These are phyloP conservation scores for human (Homo sapiens) DNA, from an alignment of 2,113 vertebrate species.

Conservation along the genomic window DNA sequence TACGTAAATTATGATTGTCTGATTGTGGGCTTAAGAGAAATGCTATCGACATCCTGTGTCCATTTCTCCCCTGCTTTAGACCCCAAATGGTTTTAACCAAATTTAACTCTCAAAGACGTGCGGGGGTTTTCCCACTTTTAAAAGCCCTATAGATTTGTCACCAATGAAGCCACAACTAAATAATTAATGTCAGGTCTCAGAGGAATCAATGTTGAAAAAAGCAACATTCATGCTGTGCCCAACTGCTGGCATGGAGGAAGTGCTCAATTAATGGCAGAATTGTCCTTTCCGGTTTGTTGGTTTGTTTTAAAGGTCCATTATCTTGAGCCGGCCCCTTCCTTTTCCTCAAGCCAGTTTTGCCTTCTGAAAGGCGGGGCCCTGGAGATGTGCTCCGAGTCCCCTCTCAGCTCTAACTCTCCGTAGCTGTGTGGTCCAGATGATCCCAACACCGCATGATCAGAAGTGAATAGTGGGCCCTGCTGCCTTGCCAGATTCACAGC, in stretches of 20 bases:
- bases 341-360: not conserved
- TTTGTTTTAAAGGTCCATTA: not conserved
- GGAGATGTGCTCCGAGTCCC: not conserved
- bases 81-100: not conserved
- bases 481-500: fast-evolving
- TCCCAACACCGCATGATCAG: fast-evolving
- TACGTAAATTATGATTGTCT: not conserved
- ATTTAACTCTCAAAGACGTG: not conserved
- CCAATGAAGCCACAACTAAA: not conserved
- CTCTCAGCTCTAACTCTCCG: fast-evolving
- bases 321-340: not conserved
- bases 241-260: not conserved
- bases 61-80: not conserved
- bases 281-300: not conserved
- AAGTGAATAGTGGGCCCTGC: fast-evolving
- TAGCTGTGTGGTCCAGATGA: fast-evolving
- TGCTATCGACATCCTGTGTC: not conserved
- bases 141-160: not conserved
- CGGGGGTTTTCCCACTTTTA: not conserved
- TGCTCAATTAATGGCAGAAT: fast-evolving
- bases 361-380: not conserved
- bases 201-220: not conserved
- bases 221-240: no score
- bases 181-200: not conserved
- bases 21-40: not conserved